A percentile compares a stretch with the other conserved stretches of the same genome.
These are phyloP conservation scores for Morphnarchus princeps DNA, from an alignment of 2,113 vertebrate genomes.

Conservation along the genomic window DNA sequence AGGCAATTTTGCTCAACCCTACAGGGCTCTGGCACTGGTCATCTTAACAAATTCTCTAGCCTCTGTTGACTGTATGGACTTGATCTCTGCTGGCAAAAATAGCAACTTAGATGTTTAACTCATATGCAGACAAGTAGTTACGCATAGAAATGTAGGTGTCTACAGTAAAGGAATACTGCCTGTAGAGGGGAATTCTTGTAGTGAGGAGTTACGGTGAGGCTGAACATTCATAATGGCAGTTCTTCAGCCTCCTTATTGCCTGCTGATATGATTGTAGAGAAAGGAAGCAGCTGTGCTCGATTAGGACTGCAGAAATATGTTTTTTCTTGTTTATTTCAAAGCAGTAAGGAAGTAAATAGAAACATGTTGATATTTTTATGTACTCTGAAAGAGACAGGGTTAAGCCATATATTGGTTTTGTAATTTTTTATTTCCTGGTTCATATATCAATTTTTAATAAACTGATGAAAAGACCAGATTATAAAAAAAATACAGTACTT, in stretches of 20 bases:
- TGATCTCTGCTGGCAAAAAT: not conserved
- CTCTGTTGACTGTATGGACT: not conserved
- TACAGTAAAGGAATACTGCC: not conserved
- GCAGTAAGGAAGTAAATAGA: not conserved
- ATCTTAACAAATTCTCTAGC: not conserved
- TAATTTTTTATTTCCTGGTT: not conserved
- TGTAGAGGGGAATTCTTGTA: not conserved
- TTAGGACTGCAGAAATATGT: not conserved
- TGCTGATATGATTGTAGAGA: rapidly evolving
- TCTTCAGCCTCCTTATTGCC: not conserved
- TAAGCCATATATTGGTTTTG: not conserved
- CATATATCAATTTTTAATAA: not conserved
- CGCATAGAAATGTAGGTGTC: not conserved
- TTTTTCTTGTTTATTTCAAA: not conserved
- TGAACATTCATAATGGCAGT: not conserved
- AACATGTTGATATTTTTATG: not conserved
- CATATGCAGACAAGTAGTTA: not conserved
- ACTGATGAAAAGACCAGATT: not conserved
- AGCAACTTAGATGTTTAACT: not conserved
- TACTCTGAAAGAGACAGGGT: not conserved
- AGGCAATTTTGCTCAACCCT: not conserved
- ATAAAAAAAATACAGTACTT: not conserved
- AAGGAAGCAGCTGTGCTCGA: not conserved
- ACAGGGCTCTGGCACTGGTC: not conserved
- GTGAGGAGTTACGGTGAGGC: not conserved